Base-by-base conservation (phyloP, 2,113 vertebrate genomes). In the cat (Felis catus) region DNA sequence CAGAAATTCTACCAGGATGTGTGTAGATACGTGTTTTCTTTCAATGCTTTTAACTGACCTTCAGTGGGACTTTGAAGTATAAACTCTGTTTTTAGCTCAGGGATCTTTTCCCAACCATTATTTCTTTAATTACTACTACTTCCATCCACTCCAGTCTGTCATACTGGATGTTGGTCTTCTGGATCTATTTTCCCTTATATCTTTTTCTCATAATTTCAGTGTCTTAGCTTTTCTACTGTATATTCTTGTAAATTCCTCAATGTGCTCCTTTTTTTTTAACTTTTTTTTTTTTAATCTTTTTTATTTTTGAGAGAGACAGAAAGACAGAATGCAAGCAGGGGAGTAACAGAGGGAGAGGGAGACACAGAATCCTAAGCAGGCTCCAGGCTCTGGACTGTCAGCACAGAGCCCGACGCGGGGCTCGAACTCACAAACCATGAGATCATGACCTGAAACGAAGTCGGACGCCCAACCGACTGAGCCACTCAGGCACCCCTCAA, bases 1-100 rank as follows among this genome's bases (percentile, higher is more conserved):
- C 29, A 91, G 78, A 93, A 96, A 92, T 96, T 85, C 84, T 79
- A 84, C 33, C 39, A 61, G 36, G 48, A 18, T 91, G 58, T 95
- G 39, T 95, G 41, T 88, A 90, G 51, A 16, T 86, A 45, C 76
- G 14, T 97, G 23, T 91, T 83, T 86, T 27, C 45, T 89, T 89
- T 91, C 31, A 39, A 1, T 71, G 70, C 92, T 95, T 63, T 94
- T 68, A 23, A 23, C 25, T 85, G 65, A 89, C 16, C 23, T 89
- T 92, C 25, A 31, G 55, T 94, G 53, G 11, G 36, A 92, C 61
- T 80, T 66, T 19, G 89, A 96, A 89, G 36, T 90, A 53, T 85
- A 29, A 73, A 10, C 53, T 83, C 58, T 73, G 7, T 70, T 92
- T 97, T 97, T 58, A 86, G 25, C 41, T 65, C 51, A 73, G 31